Conservation (phyloP, 1,140 invertebrate genomes). For the Paralvinella palmiformis region DNA sequence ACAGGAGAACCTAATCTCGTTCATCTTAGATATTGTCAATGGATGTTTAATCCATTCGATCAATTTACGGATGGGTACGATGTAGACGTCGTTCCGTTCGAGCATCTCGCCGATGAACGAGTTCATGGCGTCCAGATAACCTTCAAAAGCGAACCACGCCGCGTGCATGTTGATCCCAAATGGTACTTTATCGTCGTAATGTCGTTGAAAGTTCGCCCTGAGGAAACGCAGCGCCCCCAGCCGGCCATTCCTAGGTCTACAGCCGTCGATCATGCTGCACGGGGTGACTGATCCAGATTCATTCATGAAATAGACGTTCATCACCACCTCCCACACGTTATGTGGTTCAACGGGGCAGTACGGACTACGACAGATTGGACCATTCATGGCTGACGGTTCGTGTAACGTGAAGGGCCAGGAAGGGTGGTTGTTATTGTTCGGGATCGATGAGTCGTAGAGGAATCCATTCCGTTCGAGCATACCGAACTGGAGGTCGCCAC, state of each 20-base stretch:
- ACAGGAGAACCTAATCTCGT: too few species aligned
- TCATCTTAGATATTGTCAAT: too few species aligned
- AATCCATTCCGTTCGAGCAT: conserved; percentile 98
- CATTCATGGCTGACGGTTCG: too few species aligned
- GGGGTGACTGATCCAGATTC: conserved; percentile 34
- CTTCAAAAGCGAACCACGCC: conserved; percentile 27
- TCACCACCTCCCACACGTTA: conserved; percentile 17
- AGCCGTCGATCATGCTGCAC: conserved; percentile 28
- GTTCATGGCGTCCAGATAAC: conserved; percentile 23
- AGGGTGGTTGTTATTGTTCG: too few species aligned
- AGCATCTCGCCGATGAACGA: conserved; percentile 22
- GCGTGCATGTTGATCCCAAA: conserved; percentile 36
- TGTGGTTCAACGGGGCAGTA: neutral
- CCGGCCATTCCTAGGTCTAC: conserved; percentile 16
- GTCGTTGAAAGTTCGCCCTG: conserved; percentile 27
- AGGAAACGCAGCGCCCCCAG: conserved; percentile 22
- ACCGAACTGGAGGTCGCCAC: too few species aligned
- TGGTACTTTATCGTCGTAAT: conserved; percentile 28
- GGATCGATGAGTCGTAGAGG: too few species aligned
- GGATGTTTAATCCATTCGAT: too few species aligned
- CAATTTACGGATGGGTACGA: neutral
- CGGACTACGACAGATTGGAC: neutral
- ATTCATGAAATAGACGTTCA: conserved; percentile 22
- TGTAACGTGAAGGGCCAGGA: too few species aligned
- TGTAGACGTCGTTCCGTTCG: neutral